These are phyloP conservation scores for Ianthella basta DNA, from an alignment of 37 sponge, comb jelly and placozoan genomes.

Conservation along the genomic window DNA sequence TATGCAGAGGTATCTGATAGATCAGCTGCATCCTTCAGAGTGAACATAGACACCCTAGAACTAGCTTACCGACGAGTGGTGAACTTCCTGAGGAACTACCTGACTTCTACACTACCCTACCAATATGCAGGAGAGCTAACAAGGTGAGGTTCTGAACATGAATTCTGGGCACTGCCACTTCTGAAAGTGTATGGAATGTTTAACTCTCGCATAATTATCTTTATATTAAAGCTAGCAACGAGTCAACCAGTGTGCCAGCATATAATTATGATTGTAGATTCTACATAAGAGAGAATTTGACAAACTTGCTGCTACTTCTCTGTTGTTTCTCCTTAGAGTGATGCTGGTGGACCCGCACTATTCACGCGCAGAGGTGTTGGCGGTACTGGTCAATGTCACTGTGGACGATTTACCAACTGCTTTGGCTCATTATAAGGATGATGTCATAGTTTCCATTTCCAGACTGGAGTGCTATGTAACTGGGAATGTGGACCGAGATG, in stretches of 20 bases:
- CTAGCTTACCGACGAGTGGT: neutral
- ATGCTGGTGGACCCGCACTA: constrained; percentile 64
- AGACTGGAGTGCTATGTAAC: constrained; percentile 53
- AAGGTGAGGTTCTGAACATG: neutral
- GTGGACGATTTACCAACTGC: neutral
- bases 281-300: no score
- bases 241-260: no score
- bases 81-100: constrained; percentile 42
- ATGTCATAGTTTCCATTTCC: neutral
- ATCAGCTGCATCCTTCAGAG: no score
- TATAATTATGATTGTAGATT: no score
- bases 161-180: no score
- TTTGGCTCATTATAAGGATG: neutral
- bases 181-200: no score
- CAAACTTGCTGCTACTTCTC: no score
- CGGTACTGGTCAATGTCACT: neutral
- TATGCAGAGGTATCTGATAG: no score
- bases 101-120: constrained; percentile 42
- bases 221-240: no score
- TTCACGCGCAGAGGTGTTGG: constrained; percentile 38
- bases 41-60: no score
- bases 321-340: no score
- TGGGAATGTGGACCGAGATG: constrained; percentile 46
- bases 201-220: no score
- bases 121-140: constrained; percentile 40